Evolutionary conservation across 1,140 invertebrate genomes (phyloP).

Genomic region (Campodea augens): DNA sequence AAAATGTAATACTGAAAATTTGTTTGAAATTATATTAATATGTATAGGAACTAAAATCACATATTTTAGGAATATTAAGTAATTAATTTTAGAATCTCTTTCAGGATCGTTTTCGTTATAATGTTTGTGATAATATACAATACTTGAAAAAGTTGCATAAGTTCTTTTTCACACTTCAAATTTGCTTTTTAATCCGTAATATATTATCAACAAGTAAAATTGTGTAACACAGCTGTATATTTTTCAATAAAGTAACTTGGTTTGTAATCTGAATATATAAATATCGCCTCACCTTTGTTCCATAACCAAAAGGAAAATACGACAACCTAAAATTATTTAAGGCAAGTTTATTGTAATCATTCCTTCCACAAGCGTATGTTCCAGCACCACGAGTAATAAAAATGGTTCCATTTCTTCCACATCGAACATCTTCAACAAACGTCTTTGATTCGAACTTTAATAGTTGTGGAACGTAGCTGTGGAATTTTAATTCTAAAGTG

Average conservation of each 20-base stretch:
- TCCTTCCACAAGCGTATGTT: conserved; percentile 44
- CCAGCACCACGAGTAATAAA: conserved; percentile 41
- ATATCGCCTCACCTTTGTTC: not conserved
- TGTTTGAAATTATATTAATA: not conserved
- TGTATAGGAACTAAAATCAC: not conserved
- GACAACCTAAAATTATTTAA: conserved; percentile 23
- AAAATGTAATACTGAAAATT: no score
- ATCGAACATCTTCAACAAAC: conserved; percentile 32
- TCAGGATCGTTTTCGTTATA: no score
- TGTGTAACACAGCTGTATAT: not conserved
- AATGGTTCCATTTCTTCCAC: conserved; percentile 41
- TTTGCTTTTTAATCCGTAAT: not conserved
- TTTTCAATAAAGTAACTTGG: no score
- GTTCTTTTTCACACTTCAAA: not conserved
- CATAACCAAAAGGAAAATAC: conserved; percentile 14
- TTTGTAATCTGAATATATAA: not conserved
- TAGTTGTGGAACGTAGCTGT: conserved; percentile 27
- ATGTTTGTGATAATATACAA: not conserved
- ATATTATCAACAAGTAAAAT: not conserved
- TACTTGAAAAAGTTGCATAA: not conserved
- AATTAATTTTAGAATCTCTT: not conserved
- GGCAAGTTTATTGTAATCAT: conserved; percentile 46
- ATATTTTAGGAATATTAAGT: not conserved
- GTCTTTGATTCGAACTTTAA: conserved; percentile 28
- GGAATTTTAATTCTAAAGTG: conserved; percentile 6